These are phyloP conservation scores for Gymnoscopelus braueri DNA, from an alignment of 2,797 vertebrate species.

Conservation along the genomic window DNA sequence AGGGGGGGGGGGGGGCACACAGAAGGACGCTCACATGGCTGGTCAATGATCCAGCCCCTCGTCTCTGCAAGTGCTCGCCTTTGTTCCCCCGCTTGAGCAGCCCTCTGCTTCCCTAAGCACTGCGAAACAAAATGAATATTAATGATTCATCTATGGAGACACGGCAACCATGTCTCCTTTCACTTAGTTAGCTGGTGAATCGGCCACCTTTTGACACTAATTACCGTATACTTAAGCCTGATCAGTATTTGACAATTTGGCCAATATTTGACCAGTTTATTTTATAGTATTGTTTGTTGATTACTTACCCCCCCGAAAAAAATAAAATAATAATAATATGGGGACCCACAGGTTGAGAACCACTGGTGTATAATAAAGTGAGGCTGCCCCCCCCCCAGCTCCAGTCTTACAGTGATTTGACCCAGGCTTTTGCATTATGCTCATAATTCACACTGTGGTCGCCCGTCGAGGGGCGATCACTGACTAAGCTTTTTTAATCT, in stretches of 20 bases:
- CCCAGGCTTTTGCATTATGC: slow-evolving; percentile 2
- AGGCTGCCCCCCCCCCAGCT: too few relatives aligned
- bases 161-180: slow-evolving; percentile 30
- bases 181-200: slow-evolving; percentile 37
- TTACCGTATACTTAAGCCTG: neutral
- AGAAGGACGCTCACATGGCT: slow-evolving; percentile 42
- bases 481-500: slow-evolving; percentile 53
- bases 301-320: too few relatives aligned
- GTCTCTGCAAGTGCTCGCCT: slow-evolving; percentile 12
- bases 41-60: slow-evolving; percentile 32
- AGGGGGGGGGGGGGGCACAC: neutral
- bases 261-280: too few relatives aligned
- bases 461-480: slow-evolving; percentile 33
- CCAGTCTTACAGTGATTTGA: neutral
- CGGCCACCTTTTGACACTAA: slow-evolving; percentile 21
- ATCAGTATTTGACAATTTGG: neutral
- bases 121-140: slow-evolving; percentile 26
- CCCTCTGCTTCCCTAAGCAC: slow-evolving; percentile 18
- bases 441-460: slow-evolving; percentile 41
- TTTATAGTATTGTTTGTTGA: too few relatives aligned
- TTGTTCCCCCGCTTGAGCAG: slow-evolving; percentile 32
- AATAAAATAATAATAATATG: too few relatives aligned
- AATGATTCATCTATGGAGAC: slow-evolving; percentile 21
- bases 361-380: too few relatives aligned
- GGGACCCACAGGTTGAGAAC: too few relatives aligned